phyloP scores from a whole-genome alignment of 2,113 vertebrate species.

The Choloepus hoffmanni region DNA sequence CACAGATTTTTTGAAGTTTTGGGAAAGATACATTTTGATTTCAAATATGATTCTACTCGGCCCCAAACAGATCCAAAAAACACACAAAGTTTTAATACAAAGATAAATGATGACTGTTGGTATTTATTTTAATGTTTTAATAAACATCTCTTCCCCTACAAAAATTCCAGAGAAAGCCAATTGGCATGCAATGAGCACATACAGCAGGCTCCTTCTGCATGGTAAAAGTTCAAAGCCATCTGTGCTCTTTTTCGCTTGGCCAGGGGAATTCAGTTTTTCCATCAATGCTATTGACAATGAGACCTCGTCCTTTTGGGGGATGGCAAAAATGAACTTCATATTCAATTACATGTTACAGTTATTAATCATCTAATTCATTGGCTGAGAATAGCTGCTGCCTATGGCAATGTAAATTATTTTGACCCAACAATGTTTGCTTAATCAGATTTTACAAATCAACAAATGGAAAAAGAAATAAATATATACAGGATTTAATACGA shows the following conservation, averaged over 20 bases:
- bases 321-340: neutral
- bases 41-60: neutral
- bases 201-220: fast-evolving
- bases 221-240: fast-evolving
- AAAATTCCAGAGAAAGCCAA: neutral
- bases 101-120: neutral
- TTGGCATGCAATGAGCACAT: fast-evolving
- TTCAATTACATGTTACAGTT: neutral
- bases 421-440: neutral
- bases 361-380: conserved; percentile 61
- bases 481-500: fast-evolving
- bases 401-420: neutral
- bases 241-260: neutral
- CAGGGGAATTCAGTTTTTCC: neutral
- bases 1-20: neutral
- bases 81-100: neutral
- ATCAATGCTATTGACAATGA: neutral
- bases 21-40: neutral
- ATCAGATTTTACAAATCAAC: conserved; percentile 11
- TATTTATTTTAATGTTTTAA: neutral
- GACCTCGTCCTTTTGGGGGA: neutral
- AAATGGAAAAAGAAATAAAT: neutral
- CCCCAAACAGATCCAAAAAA: neutral
- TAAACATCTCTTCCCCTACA: neutral
- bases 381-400: conserved; percentile 4